Base-by-base conservation (phyloP, 2,797 vertebrate species). In the Periophthalmus magnuspinnatus region DNA sequence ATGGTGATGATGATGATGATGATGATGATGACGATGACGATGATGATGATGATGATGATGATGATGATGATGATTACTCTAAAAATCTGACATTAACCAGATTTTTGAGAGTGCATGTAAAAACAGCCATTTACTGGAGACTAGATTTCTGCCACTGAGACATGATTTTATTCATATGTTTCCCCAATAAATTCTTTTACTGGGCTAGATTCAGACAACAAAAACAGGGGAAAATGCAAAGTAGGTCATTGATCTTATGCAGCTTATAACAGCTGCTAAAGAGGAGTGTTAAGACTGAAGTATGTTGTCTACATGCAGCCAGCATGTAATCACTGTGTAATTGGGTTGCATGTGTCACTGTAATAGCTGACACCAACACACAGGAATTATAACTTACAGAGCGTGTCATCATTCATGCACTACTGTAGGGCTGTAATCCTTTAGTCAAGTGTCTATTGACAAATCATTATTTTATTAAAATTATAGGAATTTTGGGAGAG, bases 251-350 rank as follows among this genome's bases (percentile, higher is more conserved):
- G 48, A n/a, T 19, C 14, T 17, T 50, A 28, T 28, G 19, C 19
- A 50, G 16, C 48, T 50, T 19, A 22, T 57, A n/a, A 22, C 38
- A 2, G 11, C 50, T 60, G 58, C 16, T 60, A 16, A 34, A 19
- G 58, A 60, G 33, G 16, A 34, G 57, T 60, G 4, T 16, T 57
- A 14, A 57, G 54, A 9, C 16, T 45, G 0, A 38, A 17, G 28
- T 45, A 9, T 57, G 63, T 22, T 19, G 16, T 52, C 10, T 41
- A 41, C n/a, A 52, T 52, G 19, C 50, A 71, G 65, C 70, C 21
- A 13, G 45, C 65, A 32, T 33, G 5, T 69, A 55, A 74, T 66
- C 19, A 5, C 1, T 65, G 41, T 64, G 41, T 75, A 65, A 79
- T 16, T 50, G 2, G 50, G 47, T n/a, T 34, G n/a, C 68, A 56